Evolutionary conservation across 2,113 vertebrate species (phyloP).

Genomic region (Fukomys damarensis): DNA sequence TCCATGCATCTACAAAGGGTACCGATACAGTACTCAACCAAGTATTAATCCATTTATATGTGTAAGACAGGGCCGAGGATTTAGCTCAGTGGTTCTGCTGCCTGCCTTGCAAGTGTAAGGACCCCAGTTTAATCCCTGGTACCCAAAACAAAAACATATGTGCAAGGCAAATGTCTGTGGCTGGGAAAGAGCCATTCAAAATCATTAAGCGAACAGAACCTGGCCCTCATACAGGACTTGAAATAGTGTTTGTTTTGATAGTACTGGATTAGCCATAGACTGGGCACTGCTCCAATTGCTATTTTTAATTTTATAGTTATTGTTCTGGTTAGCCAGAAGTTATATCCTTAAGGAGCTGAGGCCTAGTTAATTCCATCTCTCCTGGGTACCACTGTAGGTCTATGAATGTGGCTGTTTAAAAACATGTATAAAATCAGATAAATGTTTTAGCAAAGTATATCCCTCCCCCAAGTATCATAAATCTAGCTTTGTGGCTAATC

Average conservation of each 20-base stretch:
- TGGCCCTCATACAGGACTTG: not conserved
- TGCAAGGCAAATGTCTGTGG: not conserved
- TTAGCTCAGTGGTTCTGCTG: no score
- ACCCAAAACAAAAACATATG: no score
- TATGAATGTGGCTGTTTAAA: slow-evolving; percentile 24
- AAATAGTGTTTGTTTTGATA: not conserved
- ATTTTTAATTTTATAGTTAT: slow-evolving; percentile 5
- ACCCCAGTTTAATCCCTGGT: no score
- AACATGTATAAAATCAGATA: slow-evolving; percentile 62
- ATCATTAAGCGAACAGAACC: not conserved
- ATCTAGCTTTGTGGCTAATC: slow-evolving; percentile 66
- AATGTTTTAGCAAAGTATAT: slow-evolving; percentile 66
- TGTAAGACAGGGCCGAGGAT: no score
- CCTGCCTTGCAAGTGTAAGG: no score
- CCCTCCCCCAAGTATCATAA: slow-evolving; percentile 67
- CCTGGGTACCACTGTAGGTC: not conserved
- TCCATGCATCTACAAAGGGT: not conserved
- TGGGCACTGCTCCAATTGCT: not conserved
- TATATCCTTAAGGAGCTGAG: not conserved
- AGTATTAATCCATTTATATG: accelerated
- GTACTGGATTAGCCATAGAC: not conserved
- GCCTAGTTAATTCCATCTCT: not conserved
- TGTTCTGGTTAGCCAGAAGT: not conserved
- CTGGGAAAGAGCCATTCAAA: not conserved
- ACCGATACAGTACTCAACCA: not conserved